Percentiles rank a stretch among this genome's conserved stretches.
Conservation (phyloP, 2,113 vertebrate genomes). For the Phylloscopus whistleri region DNA sequence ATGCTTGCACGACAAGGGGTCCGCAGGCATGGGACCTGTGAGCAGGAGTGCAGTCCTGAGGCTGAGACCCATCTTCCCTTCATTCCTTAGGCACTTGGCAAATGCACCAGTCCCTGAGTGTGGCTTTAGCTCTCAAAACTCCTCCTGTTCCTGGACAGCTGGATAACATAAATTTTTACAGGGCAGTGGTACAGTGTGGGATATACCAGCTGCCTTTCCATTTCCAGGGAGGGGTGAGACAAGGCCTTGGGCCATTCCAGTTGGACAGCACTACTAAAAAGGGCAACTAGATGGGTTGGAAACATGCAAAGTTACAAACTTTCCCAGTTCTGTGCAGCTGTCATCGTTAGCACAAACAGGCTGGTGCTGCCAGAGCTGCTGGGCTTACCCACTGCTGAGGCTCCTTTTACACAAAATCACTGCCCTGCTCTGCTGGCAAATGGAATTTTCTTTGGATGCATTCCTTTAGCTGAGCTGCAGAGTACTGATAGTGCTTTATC, state of each 20-base stretch:
- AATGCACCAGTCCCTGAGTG: background rate
- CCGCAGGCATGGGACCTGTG: background rate
- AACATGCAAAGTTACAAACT: slow-evolving; percentile 10
- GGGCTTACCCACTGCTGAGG: slow-evolving; percentile 22
- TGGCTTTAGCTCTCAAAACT: background rate
- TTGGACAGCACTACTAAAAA: slow-evolving; percentile 10
- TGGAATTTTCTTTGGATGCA: background rate
- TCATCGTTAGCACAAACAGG: slow-evolving; percentile 30
- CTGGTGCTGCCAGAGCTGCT: slow-evolving; percentile 35
- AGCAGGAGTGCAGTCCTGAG: background rate
- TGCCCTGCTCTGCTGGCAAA: background rate
- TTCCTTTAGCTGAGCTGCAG: background rate
- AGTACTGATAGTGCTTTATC: background rate
- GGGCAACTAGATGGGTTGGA: slow-evolving; percentile 10
- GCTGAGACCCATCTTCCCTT: slow-evolving; percentile 10
- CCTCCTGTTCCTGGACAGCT: background rate
- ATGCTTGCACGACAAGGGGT: slow-evolving; percentile 33
- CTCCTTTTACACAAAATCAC: background rate
- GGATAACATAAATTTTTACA: slow-evolving; percentile 20
- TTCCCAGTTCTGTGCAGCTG: slow-evolving; percentile 53
- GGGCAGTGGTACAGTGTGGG: background rate
- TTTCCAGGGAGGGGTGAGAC: slow-evolving; percentile 24
- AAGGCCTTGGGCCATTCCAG: slow-evolving; percentile 21
- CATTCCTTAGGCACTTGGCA: background rate
- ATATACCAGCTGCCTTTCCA: slow-evolving; percentile 42